These are phyloP conservation scores for Sitta carolinensis DNA, from an alignment of 2,797 vertebrate species.

Conservation along the genomic window DNA sequence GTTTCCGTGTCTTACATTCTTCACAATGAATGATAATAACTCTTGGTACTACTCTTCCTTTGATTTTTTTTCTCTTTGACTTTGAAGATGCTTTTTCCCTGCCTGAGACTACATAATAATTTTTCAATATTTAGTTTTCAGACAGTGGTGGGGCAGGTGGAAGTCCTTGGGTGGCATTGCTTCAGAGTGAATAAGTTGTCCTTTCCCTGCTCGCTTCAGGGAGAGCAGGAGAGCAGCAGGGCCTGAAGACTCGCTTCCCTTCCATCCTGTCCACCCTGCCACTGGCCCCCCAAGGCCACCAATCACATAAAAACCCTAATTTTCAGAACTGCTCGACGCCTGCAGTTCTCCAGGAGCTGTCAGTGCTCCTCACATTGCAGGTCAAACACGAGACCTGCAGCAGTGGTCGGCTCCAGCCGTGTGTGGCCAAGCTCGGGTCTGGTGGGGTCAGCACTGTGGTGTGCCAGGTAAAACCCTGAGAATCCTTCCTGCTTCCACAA, in stretches of 20 bases:
- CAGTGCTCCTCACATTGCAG: fast-evolving
- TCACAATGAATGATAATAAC: not conserved
- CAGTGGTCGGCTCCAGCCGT: fast-evolving
- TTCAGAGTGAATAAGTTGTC: not conserved
- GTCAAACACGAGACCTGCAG: not conserved
- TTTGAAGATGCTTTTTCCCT: not conserved
- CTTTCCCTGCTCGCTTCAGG: not conserved
- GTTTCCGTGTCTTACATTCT: not conserved
- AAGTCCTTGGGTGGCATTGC: not conserved
- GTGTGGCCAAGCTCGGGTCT: fast-evolving
- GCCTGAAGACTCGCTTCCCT: not conserved
- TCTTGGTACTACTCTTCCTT: not conserved
- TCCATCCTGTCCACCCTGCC: fast-evolving
- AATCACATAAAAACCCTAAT: not conserved
- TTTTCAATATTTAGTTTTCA: not conserved
- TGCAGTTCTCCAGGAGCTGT: not conserved
- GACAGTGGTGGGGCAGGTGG: too few species aligned
- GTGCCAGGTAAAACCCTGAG: not conserved
- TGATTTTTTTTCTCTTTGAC: not conserved
- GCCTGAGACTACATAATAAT: not conserved
- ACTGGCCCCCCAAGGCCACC: too few species aligned
- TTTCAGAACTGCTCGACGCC: not conserved
- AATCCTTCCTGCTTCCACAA: not conserved
- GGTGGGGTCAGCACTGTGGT: too few species aligned
- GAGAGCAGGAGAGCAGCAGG: fast-evolving